Base-by-base conservation (phyloP, 2,797 vertebrate species). In the Moxostoma hubbsi region DNA sequence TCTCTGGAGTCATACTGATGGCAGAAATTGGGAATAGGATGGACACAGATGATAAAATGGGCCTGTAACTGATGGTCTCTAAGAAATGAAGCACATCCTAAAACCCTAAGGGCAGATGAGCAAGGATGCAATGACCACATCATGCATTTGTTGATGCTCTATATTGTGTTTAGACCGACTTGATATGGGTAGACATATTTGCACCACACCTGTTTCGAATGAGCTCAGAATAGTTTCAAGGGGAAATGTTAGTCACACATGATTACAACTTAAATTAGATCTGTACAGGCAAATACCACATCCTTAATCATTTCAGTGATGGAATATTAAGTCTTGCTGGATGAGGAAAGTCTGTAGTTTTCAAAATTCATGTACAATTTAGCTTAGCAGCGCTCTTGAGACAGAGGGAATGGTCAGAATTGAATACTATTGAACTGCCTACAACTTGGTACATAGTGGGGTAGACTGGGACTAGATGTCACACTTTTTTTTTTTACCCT, bases 61-160 rank as follows among this genome's bases (percentile, higher is more conserved):
- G 73, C 61, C 61, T 54, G 36, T n/a, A 45, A 59, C 65, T 61
- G 61, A 80, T 46, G 46, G 61, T 87, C 86, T 79, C 88, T 90
- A 88, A 87, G 88, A 88, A 85, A 85, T 89, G 86, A 87, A 86
- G 87, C 89, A 73, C 12, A 50, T 61, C 46, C 36, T 16, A 73
- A 12, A 73, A 50, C 16, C 67, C 67, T 36, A 9, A 53, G 24
- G 68, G 36, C 47, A 79, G 5, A 64, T 62, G 59, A 46, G 49
- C 77, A 71, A 45, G 51, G 66, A 78, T 78, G 49, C 70, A 49
- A 73, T 36, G 46, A 49, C 8, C 57, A 73, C 16, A 49, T 73
- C 45, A 61, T 61, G 8, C 57, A 61, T 73, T 24, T 49, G 16
- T 61, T 73, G 71, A 58, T 47, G 54, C 15, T 61, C 45, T n/a